Conservation (phyloP, 2,113 vertebrate species). For the Callorhinus ursinus region DNA sequence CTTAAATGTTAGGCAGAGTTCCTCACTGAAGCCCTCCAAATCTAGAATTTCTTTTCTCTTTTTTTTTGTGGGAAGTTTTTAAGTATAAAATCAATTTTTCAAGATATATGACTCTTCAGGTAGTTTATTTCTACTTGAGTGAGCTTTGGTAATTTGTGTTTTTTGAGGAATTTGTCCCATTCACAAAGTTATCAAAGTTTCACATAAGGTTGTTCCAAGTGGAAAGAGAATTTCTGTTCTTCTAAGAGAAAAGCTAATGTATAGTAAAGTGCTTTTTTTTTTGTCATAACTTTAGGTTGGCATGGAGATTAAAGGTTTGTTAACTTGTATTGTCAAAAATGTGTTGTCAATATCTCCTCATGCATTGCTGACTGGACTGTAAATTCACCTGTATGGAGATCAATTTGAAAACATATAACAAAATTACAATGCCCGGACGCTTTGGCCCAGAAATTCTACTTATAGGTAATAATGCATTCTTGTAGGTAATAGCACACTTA, state of each 20-base stretch:
- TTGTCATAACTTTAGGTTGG: neutral
- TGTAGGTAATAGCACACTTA: neutral
- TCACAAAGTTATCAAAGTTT: neutral
- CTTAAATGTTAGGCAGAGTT: neutral
- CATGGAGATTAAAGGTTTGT: neutral
- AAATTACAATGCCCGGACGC: neutral
- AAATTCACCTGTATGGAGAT: neutral
- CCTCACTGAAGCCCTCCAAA: neutral
- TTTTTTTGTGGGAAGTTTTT: neutral
- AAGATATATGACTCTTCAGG: neutral
- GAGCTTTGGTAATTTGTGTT: neutral
- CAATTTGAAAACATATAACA: neutral
- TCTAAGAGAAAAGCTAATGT: neutral
- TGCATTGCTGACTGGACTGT: neutral
- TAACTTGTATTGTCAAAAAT: neutral
- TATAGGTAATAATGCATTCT: neutral
- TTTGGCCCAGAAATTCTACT: neutral
- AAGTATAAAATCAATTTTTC: neutral
- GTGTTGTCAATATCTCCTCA: neutral
- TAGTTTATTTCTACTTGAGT: neutral
- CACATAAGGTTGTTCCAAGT: neutral
- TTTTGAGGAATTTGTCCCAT: neutral
- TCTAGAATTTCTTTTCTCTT: neutral
- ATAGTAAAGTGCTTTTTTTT: neutral
- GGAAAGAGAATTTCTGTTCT: neutral